Conservation (phyloP, 1,140 invertebrate genomes). For the Pseudomyrmex dendroicus region DNA sequence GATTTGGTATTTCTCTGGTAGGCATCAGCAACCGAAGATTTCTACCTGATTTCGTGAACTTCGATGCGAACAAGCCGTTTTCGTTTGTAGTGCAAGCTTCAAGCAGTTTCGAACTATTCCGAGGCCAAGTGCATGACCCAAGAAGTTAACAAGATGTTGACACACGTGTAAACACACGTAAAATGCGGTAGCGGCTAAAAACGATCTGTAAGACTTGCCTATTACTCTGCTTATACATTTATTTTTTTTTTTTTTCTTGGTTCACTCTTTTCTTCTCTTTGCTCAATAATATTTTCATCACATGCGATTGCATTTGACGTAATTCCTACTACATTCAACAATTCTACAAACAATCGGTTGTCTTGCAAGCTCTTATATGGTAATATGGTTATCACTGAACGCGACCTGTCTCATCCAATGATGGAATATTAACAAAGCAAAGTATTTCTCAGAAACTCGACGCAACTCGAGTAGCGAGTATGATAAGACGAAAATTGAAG, state of each 20-base stretch:
- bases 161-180: background rate
- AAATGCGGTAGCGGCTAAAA: conserved; percentile 1
- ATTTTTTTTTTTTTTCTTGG: background rate
- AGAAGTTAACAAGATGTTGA: conserved; percentile 30
- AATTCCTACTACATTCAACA: too few species aligned
- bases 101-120: conserved; percentile 27
- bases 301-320: too few species aligned
- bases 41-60: conserved; percentile 35
- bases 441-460: background rate
- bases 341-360: background rate
- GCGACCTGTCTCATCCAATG: background rate
- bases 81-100: conserved; percentile 25
- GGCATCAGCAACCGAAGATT: conserved; percentile 54
- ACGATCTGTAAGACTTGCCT: conserved; percentile 28
- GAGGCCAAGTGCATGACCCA: conserved; percentile 14
- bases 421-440: background rate
- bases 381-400: background rate
- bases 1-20: conserved; percentile 33
- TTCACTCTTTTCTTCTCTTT: background rate
- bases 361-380: background rate
- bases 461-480: background rate
- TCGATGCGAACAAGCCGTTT: conserved; percentile 59
- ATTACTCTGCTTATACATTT: conserved; percentile 11
- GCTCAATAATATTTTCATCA: background rate
- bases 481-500: background rate